Conservation (phyloP, 2,888 invertebrate species). For the Willowsia nigromaculata region DNA sequence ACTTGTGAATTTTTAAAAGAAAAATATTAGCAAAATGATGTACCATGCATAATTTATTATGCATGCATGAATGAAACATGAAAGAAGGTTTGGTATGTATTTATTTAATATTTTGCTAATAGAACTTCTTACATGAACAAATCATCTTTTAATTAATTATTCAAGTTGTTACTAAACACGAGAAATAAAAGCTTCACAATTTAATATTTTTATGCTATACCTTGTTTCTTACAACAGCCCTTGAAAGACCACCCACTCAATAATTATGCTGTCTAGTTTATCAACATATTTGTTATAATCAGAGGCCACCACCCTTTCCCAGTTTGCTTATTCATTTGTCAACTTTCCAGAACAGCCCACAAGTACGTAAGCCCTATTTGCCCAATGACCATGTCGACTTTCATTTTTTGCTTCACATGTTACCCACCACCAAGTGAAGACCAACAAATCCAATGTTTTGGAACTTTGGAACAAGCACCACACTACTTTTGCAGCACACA, state of each 20-base stretch:
- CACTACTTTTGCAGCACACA: neutral
- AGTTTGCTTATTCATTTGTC: neutral
- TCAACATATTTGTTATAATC: neutral
- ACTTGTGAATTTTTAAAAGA: neutral
- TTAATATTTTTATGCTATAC: neutral
- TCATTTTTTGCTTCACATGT: neutral
- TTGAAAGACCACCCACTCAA: neutral
- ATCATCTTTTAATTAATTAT: neutral
- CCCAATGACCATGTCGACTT: neutral
- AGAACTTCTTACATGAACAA: neutral
- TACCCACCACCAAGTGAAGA: neutral
- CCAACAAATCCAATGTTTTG: neutral
- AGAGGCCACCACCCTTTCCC: neutral
- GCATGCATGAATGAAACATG: neutral
- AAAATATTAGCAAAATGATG: neutral
- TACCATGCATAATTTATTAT: neutral
- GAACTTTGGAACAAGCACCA: neutral
- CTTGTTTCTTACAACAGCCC: neutral
- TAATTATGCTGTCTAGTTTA: neutral
- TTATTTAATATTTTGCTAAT: too few species aligned
- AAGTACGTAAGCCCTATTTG: neutral
- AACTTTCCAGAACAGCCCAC: neutral
- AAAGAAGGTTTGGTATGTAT: neutral
- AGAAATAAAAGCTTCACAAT: neutral
- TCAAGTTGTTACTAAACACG: neutral